Conservation (phyloP, 2,888 invertebrate genomes). For the Dascillus cervinus region DNA sequence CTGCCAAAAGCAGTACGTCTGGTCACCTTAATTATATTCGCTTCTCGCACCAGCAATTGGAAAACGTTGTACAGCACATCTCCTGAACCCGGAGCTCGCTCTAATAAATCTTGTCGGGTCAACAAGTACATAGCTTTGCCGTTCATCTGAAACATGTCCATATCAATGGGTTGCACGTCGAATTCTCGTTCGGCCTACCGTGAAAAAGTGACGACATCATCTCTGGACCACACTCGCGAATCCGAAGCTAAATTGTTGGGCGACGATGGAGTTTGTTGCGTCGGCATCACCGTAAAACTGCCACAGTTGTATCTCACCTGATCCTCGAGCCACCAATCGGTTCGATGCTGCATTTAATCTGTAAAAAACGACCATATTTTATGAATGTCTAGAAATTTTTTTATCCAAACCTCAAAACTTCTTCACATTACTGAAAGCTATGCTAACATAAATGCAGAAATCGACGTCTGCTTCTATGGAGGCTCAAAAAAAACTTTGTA, state of each 20-base stretch:
- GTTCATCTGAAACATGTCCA: conserved; percentile 94
- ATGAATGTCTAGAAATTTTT: no score
- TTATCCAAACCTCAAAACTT: no score
- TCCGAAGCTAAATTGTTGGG: conserved; percentile 78
- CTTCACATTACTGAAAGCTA: no score
- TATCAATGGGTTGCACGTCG: conserved; percentile 83
- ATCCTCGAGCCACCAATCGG: no score
- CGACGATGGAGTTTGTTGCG: conserved; percentile 53
- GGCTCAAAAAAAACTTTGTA: no score
- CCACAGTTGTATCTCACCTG: conserved; percentile 78
- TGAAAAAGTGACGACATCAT: conserved; percentile 80
- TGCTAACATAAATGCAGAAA: no score
- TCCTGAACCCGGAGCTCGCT: conserved; percentile 87
- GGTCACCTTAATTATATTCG: conserved; percentile 67
- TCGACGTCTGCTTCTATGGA: no score
- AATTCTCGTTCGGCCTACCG: conserved; percentile 90
- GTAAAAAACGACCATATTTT: no score
- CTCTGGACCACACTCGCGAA: conserved; percentile 84
- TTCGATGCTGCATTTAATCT: no score
- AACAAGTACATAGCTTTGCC: conserved; percentile 87
- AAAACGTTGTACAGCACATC: conserved; percentile 91
- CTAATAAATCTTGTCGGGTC: conserved; percentile 82
- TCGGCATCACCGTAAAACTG: conserved; percentile 59
- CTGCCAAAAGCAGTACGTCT: no score
- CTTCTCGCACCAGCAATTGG: conserved; percentile 77